Evolutionary conservation across 2,797 vertebrate genomes (phyloP).

Genomic region (Bradypodion ventrale): DNA sequence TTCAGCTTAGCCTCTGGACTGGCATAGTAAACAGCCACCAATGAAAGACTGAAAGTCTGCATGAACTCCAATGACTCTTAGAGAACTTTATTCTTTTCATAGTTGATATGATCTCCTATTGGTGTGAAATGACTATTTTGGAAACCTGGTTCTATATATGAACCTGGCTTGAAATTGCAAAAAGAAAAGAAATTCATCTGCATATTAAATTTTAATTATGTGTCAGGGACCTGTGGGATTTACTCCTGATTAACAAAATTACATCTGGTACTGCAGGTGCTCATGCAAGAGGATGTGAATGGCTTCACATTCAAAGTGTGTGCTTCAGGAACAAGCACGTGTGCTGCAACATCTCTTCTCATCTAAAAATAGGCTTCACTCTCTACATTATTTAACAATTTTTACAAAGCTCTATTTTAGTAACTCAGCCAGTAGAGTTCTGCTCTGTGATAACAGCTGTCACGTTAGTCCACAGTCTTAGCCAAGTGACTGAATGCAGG

Average conservation of each 20-base stretch:
- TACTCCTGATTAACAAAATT: slow-evolving; percentile 57
- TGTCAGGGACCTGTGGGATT: slow-evolving; percentile 48
- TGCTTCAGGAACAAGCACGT: not conserved
- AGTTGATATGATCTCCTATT: slow-evolving; percentile 60
- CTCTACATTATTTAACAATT: not conserved
- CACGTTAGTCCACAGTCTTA: slow-evolving; percentile 1
- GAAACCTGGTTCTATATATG: slow-evolving; percentile 69
- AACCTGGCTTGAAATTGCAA: slow-evolving; percentile 52
- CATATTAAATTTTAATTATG: slow-evolving; percentile 61
- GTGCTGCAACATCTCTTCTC: slow-evolving; percentile 3
- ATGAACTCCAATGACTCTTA: slow-evolving; percentile 56
- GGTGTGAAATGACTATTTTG: slow-evolving; percentile 64
- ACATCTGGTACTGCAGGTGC: slow-evolving; percentile 49
- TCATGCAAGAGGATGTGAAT: slow-evolving; percentile 32
- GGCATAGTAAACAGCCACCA: slow-evolving; percentile 44
- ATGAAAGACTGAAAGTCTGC: slow-evolving; percentile 57
- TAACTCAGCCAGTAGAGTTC: slow-evolving; percentile 4
- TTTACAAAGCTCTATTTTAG: slow-evolving; percentile 37
- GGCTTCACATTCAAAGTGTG: slow-evolving; percentile 22
- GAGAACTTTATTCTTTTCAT: slow-evolving; percentile 60
- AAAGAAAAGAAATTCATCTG: slow-evolving; percentile 41
- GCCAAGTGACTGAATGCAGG: not conserved
- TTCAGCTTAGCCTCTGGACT: slow-evolving; percentile 51
- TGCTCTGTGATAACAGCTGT: slow-evolving; percentile 7
- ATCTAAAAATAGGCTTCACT: slow-evolving; percentile 29